phyloP scores from a whole-genome alignment of 2,797 vertebrate genomes.

The Eulemur rubriventer region DNA sequence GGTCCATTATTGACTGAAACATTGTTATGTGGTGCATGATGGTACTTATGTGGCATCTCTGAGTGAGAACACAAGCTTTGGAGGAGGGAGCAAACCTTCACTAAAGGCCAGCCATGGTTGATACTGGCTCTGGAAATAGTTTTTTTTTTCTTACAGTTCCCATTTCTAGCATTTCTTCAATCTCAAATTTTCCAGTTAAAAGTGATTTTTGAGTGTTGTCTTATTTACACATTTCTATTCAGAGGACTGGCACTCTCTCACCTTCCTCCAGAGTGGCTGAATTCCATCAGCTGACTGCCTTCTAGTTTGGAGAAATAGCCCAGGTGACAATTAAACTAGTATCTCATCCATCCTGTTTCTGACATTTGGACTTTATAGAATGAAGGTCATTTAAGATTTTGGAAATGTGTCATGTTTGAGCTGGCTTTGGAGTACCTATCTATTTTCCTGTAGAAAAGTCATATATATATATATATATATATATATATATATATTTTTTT shows the following conservation, averaged over 20 bases:
- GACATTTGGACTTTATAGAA: slow-evolving; percentile 16
- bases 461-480: neutral
- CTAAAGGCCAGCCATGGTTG: neutral
- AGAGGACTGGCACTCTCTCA: neutral
- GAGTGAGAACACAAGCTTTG: neutral
- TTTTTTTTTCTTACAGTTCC: neutral
- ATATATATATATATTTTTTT: too few species aligned
- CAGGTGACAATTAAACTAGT: neutral
- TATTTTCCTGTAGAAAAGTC: slow-evolving; percentile 29
- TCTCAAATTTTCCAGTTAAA: slow-evolving; percentile 16
- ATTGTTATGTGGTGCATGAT: neutral
- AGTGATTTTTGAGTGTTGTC: neutral
- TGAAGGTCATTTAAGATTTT: slow-evolving; percentile 37
- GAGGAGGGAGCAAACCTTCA: neutral
- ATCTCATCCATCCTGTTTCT: neutral
- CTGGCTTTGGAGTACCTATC: neutral
- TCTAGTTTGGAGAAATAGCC: neutral
- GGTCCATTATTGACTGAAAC: neutral
- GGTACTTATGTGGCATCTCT: neutral
- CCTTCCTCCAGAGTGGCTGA: neutral
- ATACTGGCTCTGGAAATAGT: neutral
- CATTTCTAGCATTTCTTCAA: neutral
- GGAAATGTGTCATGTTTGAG: slow-evolving; percentile 48
- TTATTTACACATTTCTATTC: neutral
- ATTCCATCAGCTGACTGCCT: neutral